Conservation (phyloP, 2,797 vertebrate genomes). For the Glyptemys insculpta region DNA sequence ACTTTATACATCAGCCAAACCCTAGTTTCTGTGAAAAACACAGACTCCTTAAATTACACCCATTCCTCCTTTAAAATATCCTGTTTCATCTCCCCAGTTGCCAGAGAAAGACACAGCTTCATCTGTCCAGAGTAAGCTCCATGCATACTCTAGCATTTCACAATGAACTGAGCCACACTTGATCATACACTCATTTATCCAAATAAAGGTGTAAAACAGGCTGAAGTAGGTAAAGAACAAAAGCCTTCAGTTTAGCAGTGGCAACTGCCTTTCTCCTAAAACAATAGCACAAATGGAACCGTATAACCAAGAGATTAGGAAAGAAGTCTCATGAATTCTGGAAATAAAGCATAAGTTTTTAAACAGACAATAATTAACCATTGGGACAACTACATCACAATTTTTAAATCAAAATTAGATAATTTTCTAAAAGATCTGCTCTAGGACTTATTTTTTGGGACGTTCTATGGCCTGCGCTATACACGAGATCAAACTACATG, state of each 20-base stretch:
- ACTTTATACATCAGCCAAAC: neutral
- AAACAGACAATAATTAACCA: no score
- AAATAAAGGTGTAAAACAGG: neutral
- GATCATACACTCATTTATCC: neutral
- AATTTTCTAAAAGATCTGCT: no score
- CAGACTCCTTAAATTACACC: neutral
- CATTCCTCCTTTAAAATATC: neutral
- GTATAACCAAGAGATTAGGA: neutral
- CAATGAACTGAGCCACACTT: neutral
- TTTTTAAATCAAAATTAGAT: no score
- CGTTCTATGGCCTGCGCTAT: no score
- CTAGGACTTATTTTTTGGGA: no score
- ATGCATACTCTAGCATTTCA: neutral
- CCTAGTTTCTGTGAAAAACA: neutral
- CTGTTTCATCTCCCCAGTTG: neutral
- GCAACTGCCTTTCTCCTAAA: neutral
- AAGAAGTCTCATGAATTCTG: neutral
- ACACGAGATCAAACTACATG: no score
- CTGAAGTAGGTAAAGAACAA: neutral
- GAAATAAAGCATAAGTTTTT: neutral
- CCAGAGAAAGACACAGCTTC: neutral
- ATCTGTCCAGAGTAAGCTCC: neutral
- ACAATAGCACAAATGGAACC: neutral
- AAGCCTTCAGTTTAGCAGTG: neutral
- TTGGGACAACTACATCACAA: no score